Conservation (phyloP, 2,113 vertebrate species). For the Chaenocephalus aceratus region DNA sequence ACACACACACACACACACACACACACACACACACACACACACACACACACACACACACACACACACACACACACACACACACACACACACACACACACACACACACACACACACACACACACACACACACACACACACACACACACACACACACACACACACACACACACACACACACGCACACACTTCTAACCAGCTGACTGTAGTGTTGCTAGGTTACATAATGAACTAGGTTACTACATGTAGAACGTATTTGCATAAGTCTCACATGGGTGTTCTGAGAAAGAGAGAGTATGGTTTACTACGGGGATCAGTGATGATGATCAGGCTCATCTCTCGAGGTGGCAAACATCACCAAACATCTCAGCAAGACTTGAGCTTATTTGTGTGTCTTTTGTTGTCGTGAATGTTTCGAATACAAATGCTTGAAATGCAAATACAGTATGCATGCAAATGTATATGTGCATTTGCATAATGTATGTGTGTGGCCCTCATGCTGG, state of each 20-base stretch:
- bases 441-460: conserved; percentile 51
- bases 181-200: conserved; percentile 62
- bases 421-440: conserved; percentile 67
- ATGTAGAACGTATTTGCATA: conserved; percentile 74
- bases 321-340: conserved; percentile 9
- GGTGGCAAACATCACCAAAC: neutral
- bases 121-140: conserved; percentile 19
- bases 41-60: conserved; percentile 15
- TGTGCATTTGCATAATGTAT: conserved; percentile 57
- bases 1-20: conserved; percentile 19
- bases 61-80: conserved; percentile 15
- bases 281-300: conserved; percentile 1
- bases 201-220: conserved; percentile 82
- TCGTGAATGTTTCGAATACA: conserved; percentile 20
- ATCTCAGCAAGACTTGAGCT: conserved; percentile 5
- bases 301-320: conserved; percentile 37
- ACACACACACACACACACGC: conserved; percentile 20
- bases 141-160: conserved; percentile 19
- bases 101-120: conserved; percentile 17
- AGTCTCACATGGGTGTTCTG: conserved; percentile 50
- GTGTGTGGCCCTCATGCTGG: conserved; percentile 27
- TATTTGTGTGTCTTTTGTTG: conserved; percentile 16
- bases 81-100: conserved; percentile 17
- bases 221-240: conserved; percentile 78
- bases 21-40: conserved; percentile 9